Conservation (phyloP, 2,113 vertebrate genomes). For the Mesembrinibis cayennensis region DNA sequence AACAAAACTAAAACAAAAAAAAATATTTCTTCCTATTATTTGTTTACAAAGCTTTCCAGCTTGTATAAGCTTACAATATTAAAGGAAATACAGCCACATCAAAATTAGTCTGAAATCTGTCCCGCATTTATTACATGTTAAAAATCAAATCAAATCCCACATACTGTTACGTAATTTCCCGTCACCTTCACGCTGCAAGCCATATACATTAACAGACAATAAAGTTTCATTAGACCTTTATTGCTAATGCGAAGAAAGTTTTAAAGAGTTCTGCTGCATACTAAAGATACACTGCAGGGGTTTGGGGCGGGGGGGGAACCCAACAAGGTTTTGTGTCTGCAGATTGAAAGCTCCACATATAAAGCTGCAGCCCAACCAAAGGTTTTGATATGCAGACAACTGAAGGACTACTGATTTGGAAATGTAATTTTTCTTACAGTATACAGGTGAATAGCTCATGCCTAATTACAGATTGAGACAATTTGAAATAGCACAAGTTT, state of each 20-base stretch:
- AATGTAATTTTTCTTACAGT: neutral
- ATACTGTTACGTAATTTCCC: neutral
- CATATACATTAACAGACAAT: neutral
- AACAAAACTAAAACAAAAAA: neutral
- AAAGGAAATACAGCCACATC: neutral
- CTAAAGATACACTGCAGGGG: neutral
- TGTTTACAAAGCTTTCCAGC: neutral
- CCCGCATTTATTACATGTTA: conserved; percentile 2
- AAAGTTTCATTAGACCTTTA: neutral
- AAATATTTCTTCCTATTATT: neutral
- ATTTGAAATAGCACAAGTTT: conserved; percentile 11
- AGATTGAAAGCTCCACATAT: neutral
- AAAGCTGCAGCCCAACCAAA: neutral
- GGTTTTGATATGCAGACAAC: neutral
- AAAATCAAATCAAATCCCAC: neutral
- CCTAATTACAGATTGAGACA: neutral
- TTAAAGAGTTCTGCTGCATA: neutral
- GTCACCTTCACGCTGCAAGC: neutral
- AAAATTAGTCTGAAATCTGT: neutral
- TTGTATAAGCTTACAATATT: neutral
- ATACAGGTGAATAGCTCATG: neutral
- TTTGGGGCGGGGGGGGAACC: neutral
- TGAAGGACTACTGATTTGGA: neutral
- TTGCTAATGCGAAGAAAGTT: neutral
- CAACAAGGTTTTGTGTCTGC: neutral